These are phyloP conservation scores for Autographa gamma DNA, from an alignment of 2,888 invertebrate species.

Conservation along the genomic window DNA sequence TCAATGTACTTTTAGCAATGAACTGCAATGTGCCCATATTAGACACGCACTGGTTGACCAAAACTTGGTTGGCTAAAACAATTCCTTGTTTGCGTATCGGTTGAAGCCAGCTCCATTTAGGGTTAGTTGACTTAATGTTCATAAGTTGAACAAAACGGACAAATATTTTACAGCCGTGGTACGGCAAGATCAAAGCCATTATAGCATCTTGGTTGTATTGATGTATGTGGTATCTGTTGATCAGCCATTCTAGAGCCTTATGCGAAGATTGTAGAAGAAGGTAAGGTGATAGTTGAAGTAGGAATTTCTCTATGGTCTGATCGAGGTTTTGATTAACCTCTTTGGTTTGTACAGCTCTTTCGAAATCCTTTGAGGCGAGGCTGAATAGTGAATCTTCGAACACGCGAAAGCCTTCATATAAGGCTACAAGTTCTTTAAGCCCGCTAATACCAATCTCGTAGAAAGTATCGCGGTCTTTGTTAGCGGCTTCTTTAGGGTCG, in stretches of 20 bases:
- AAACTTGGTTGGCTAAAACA: slow-evolving; percentile 91
- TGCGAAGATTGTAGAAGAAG: slow-evolving; percentile 94
- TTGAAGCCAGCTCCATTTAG: slow-evolving; percentile 93
- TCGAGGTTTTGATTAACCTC: slow-evolving; percentile 94
- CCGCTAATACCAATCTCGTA: slow-evolving; percentile 96
- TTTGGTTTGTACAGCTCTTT: slow-evolving; percentile 93
- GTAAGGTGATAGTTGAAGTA: slow-evolving; percentile 95
- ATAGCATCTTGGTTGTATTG: slow-evolving; percentile 95
- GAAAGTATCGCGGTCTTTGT: slow-evolving; percentile 94
- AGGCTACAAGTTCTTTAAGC: slow-evolving; percentile 93
- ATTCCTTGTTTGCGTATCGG: slow-evolving; percentile 93
- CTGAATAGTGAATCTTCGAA: slow-evolving; percentile 94
- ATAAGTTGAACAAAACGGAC: slow-evolving; percentile 94
- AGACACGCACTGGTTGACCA: slow-evolving; percentile 92
- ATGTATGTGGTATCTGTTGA: slow-evolving; percentile 96
- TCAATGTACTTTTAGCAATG: slow-evolving; percentile 72
- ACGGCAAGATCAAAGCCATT: slow-evolving; percentile 95
- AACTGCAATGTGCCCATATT: slow-evolving; percentile 77
- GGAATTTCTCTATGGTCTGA: slow-evolving; percentile 92
- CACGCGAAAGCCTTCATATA: slow-evolving; percentile 92
- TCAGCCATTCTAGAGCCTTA: slow-evolving; percentile 98
- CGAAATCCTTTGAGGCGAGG: slow-evolving; percentile 92
- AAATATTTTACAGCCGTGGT: slow-evolving; percentile 97
- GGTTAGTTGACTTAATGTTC: slow-evolving; percentile 89
- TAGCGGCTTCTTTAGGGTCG: slow-evolving; percentile 96